phyloP scores from a whole-genome alignment of 2,113 vertebrate species.

The Calyptomena viridis region DNA sequence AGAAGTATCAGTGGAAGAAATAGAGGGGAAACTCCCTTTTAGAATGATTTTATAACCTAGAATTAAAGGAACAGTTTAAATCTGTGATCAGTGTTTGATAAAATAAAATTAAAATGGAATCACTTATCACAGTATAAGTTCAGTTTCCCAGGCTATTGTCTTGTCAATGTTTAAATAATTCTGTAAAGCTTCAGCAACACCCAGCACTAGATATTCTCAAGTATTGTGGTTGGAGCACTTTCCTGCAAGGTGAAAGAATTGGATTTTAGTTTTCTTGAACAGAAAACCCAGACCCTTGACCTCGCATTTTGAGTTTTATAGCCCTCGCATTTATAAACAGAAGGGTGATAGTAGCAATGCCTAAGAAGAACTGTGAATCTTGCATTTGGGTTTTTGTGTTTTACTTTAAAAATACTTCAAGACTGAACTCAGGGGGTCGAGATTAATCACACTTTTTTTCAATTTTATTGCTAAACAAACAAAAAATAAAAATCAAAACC shows the following conservation, averaged over 20 bases:
- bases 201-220: neutral
- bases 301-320: neutral
- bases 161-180: neutral
- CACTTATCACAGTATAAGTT: neutral
- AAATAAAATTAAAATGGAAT: neutral
- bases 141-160: neutral
- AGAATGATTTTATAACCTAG: neutral
- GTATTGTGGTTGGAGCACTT: neutral
- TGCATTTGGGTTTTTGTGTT: neutral
- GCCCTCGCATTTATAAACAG: neutral
- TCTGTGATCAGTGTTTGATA: neutral
- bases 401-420: neutral
- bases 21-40: neutral
- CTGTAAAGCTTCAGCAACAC: neutral
- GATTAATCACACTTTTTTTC: neutral
- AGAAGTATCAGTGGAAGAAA: neutral
- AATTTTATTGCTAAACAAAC: neutral
- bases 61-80: neutral
- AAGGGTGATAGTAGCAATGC: neutral
- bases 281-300: neutral
- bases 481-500: neutral
- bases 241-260: neutral
- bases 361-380: neutral
- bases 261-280: neutral
- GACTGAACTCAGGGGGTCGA: fast-evolving